phyloP scores from a whole-genome alignment of 2,888 invertebrate genomes.

The Drosophila paucipuncta region DNA sequence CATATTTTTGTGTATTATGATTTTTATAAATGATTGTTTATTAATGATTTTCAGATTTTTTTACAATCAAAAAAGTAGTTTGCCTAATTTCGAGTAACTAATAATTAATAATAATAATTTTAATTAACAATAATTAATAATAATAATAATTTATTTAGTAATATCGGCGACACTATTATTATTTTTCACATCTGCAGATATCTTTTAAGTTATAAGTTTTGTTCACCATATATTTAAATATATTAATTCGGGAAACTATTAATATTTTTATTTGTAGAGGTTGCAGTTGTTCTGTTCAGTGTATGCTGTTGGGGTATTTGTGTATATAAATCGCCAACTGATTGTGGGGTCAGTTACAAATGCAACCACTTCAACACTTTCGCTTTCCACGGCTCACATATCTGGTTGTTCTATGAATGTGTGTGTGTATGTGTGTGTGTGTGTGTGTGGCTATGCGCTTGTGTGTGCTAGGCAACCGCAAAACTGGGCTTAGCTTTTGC shows the following conservation, averaged over 20 bases:
- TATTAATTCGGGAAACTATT: neutral
- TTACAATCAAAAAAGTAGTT: neutral
- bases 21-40: neutral
- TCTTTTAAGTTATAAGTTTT: neutral
- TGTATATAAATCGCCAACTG: slow-evolving; percentile 33
- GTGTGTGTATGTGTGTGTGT: slow-evolving; percentile 1
- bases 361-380: slow-evolving; percentile 53
- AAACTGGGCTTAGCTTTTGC: slow-evolving; percentile 56
- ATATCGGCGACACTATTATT: neutral
- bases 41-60: neutral
- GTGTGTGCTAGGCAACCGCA: slow-evolving; percentile 49
- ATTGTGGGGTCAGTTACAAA: slow-evolving; percentile 39
- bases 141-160: neutral
- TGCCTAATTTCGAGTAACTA: neutral
- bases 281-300: neutral
- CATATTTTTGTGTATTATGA: too few relatives aligned
- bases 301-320: neutral
- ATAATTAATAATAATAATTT: neutral
- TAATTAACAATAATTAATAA: neutral
- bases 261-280: neutral
- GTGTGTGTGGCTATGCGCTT: slow-evolving; percentile 6
- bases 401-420: neutral
- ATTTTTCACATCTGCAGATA: neutral
- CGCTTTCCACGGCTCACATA: slow-evolving; percentile 38
- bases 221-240: neutral